Evolutionary conservation across 2,888 invertebrate species (phyloP), one percentile per base, ranked within the genome.

Genomic region (Ormyrus pomaceus): DNA sequence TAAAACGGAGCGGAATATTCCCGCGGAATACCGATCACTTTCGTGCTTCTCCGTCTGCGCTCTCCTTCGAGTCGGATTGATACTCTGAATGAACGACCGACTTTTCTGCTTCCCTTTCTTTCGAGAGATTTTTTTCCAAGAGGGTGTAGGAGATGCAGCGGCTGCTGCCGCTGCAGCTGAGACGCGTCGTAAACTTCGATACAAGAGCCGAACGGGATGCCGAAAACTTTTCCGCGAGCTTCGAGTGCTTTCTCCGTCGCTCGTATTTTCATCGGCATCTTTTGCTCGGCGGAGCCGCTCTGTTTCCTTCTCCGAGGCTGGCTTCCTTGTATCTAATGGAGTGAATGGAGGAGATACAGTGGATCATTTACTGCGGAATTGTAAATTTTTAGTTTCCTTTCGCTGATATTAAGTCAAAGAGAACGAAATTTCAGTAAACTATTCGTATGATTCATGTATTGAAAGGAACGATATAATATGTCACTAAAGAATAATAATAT

Each of bases 11-110:
- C 61, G 69, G 68, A 76, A 76, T 76, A 76, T 76, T 76, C 75
- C 61, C 66, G 59, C 53, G 45, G 68, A 76, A 76, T 76, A 68
- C 66, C 75, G 75, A 75, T 75, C 75, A 51, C 68, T 68, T 68
- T 68, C 48, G 59, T 66, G 58, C 64, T 73, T 64, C 61, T 34
- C 48, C 34, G 2, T 19, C n/a, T 50, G 13, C 34, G 34, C 55
- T 13, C 64, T 5, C 3, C 5, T 50, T 11, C 50, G n/a, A n/a
- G 65, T 55, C 46, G 61, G 68, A 76, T 76, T 76, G 68, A 76
- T 76, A 76, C 75, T 69, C 55, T 7, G 61, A 48, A 69, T 68
- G 55, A 61, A 53, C 66, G 66, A 75, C 66, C 74, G 74, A 75
- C 66, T 75, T 75, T 50, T 58, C 19, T 48, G 9, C 2, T 46